Evolutionary conservation across 2,113 vertebrate species (phyloP).

Genomic region (Capra hircus): DNA sequence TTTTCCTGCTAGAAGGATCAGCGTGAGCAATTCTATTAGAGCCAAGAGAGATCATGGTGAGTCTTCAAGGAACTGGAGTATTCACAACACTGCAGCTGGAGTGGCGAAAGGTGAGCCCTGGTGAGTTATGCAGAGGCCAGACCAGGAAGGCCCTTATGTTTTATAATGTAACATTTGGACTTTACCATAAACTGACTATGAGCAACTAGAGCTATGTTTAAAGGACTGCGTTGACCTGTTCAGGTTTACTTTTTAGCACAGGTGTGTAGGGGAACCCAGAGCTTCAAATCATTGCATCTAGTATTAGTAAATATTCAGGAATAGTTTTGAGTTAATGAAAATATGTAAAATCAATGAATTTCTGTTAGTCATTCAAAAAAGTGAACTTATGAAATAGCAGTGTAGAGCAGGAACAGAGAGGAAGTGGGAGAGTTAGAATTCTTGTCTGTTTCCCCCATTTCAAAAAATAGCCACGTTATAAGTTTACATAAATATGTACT

Average conservation of each 20-base stretch:
- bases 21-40: not conserved
- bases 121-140: not conserved
- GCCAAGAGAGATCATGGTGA: not conserved
- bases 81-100: not conserved
- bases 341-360: not conserved
- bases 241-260: not conserved
- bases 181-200: not conserved
- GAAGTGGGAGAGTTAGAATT: not conserved
- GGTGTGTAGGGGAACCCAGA: not conserved
- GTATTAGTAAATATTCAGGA: not conserved
- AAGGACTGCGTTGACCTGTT: too few relatives aligned
- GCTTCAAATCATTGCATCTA: not conserved
- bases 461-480: not conserved
- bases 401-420: not conserved
- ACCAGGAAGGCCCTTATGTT: not conserved
- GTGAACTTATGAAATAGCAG: not conserved
- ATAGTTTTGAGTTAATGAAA: not conserved
- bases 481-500: not conserved
- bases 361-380: not conserved
- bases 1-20: not conserved
- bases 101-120: not conserved
- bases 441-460: not conserved
- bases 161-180: not conserved
- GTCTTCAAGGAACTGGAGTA: not conserved
- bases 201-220: fast-evolving